Evolutionary conservation across 2,113 vertebrate species (phyloP).

Genomic region (Mormyrus lacerda): DNA sequence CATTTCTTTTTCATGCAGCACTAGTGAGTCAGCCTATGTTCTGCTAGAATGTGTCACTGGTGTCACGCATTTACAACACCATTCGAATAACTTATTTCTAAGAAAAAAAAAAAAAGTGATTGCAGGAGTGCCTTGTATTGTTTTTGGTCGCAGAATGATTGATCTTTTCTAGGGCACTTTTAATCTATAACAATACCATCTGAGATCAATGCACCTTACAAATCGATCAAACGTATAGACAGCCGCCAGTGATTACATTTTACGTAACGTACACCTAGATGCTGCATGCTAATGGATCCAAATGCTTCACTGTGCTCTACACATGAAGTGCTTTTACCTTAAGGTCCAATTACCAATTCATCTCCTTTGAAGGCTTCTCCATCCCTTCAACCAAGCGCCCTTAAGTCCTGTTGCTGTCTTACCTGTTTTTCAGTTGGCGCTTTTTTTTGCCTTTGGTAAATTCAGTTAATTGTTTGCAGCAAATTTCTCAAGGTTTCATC

Average conservation of each 20-base stretch:
- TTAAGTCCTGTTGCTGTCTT: neutral
- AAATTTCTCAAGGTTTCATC: constrained; percentile 12
- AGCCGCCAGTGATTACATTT: neutral
- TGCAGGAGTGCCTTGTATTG: neutral
- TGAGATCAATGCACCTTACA: neutral
- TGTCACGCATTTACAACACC: neutral
- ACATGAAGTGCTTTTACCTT: neutral
- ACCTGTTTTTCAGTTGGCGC: neutral
- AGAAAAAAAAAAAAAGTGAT: neutral
- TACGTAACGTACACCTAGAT: neutral
- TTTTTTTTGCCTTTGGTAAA: neutral
- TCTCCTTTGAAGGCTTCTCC: neutral
- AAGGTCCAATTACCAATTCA: neutral
- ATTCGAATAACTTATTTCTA: neutral
- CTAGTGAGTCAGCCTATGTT: neutral
- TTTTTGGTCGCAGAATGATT: neutral
- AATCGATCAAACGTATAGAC: neutral
- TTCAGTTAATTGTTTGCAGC: neutral
- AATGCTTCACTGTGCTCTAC: neutral
- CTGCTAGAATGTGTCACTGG: neutral
- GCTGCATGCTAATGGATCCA: neutral
- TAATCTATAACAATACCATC: neutral
- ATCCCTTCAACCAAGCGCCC: neutral
- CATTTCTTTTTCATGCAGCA: neutral
- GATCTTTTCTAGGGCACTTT: neutral